These are phyloP conservation scores for Erpornis zantholeuca DNA, from an alignment of 2,113 vertebrate species.

Conservation along the genomic window DNA sequence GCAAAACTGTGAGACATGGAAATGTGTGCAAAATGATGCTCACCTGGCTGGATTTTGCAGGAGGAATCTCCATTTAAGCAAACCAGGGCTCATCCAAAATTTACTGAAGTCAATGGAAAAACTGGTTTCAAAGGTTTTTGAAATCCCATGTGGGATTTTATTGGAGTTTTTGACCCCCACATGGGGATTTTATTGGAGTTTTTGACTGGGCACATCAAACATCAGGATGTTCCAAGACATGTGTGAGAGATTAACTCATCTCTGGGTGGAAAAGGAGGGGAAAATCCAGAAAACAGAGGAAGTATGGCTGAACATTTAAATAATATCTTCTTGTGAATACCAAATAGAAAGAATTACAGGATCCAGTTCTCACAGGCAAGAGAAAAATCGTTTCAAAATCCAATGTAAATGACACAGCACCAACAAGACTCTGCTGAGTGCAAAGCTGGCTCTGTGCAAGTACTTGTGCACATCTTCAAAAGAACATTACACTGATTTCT, in stretches of 20 bases:
- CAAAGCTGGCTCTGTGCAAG: background rate
- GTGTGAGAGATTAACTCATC: background rate
- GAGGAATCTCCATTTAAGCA: background rate
- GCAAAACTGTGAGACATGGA: accelerated
- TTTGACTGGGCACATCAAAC: background rate
- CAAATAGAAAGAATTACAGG: background rate
- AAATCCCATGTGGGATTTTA: background rate
- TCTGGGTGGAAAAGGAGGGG: background rate
- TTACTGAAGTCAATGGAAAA: background rate
- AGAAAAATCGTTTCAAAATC: background rate
- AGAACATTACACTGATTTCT: background rate
- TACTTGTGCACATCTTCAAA: background rate
- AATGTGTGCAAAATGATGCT: background rate
- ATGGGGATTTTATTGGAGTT: background rate
- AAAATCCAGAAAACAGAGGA: background rate
- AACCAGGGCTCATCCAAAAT: background rate
- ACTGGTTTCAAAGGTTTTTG: background rate
- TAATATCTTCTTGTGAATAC: background rate
- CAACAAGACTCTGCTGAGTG: background rate
- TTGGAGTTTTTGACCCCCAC: background rate
- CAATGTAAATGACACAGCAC: background rate
- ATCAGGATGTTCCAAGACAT: background rate
- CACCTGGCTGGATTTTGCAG: background rate
- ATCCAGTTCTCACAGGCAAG: background rate
- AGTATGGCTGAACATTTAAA: background rate